phyloP scores from a whole-genome alignment of 1,140 invertebrate species.

The Drosophila mauritiana region DNA sequence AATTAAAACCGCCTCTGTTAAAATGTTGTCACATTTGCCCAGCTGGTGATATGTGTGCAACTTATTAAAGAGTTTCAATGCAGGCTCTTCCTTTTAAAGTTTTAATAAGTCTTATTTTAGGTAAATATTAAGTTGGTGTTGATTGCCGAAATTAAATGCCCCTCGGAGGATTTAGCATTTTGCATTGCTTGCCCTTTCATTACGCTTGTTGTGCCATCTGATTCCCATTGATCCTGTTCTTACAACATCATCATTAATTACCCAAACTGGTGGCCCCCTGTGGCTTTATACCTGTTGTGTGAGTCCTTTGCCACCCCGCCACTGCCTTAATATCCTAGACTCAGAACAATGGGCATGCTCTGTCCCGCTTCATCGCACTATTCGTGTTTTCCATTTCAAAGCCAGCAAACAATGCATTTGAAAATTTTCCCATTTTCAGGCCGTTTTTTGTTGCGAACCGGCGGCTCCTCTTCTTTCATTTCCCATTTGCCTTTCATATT shows the following conservation, averaged over 20 bases:
- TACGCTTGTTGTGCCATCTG: background rate
- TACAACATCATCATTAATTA: background rate
- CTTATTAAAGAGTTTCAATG: background rate
- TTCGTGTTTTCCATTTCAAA: slow-evolving; percentile 67
- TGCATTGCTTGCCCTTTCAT: background rate
- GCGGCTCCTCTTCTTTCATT: slow-evolving; percentile 36
- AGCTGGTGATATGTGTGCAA: background rate
- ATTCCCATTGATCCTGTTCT: background rate
- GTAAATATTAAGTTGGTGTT: too few species aligned
- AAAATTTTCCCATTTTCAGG: slow-evolving; percentile 54
- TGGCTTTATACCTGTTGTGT: background rate
- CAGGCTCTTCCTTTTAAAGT: background rate
- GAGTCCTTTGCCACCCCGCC: background rate
- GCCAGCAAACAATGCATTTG: slow-evolving; percentile 79
- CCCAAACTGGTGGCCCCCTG: background rate
- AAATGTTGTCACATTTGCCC: background rate
- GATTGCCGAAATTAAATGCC: too few species aligned
- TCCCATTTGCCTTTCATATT: slow-evolving; percentile 77
- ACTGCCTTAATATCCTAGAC: slow-evolving; percentile 9
- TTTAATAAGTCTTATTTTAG: too few species aligned
- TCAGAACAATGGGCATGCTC: slow-evolving; percentile 53
- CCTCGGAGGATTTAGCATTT: background rate
- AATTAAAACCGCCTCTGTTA: background rate
- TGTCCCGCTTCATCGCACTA: slow-evolving; percentile 25
- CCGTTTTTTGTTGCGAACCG: slow-evolving; percentile 36